Evolutionary conservation across 2,888 invertebrate species (phyloP), one percentile per base, ranked within the genome.

Genomic region (Ichneumoninae sp.): DNA sequence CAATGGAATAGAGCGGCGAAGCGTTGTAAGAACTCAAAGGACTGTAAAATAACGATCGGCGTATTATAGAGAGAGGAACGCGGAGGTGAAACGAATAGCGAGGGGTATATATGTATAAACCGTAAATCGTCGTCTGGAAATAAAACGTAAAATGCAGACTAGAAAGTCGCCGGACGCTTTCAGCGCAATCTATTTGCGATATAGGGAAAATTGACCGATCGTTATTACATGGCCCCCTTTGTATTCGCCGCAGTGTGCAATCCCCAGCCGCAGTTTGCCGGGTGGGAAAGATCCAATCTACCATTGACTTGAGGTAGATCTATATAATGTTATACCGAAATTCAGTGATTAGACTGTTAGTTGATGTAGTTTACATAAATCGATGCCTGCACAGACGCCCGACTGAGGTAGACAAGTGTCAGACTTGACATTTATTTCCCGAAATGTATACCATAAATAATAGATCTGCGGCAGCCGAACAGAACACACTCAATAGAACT

Each of bases 21-120:
- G 71, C 60, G 76, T 57, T 73, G 74, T 74, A 63, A 66, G 74
- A 78, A 73, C 52, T 44, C 69, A 44, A 60, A 60, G 52, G 57
- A 33, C 69, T 78, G 69, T 74, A 52, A 79, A 83, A 79, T 79
- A 83, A 83, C 83, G 78, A 74, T 63, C 63, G 71, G 44, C 54
- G 13, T 52, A 30, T 66, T 63, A 36, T 47, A 13, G 36, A 44
- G 5, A 68, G 65, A 19, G 52, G 26, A 26, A 44, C 26, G 13
- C 22, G 16, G 22, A 13, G 47, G 65, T 16, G 50, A 36, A 75
- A 26, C 52, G 76, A 52, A 66, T 26, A 26, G 63, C 8, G 26
- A 1, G 10, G 65, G 54, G 4, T 47, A 16, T 47, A 4, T 16
- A 4, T 4, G 4, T 47, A 16, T 26, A 54, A 54, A 66, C 66